phyloP scores from a whole-genome alignment of 2,113 vertebrate species.

The Lepisosteus osseus region DNA sequence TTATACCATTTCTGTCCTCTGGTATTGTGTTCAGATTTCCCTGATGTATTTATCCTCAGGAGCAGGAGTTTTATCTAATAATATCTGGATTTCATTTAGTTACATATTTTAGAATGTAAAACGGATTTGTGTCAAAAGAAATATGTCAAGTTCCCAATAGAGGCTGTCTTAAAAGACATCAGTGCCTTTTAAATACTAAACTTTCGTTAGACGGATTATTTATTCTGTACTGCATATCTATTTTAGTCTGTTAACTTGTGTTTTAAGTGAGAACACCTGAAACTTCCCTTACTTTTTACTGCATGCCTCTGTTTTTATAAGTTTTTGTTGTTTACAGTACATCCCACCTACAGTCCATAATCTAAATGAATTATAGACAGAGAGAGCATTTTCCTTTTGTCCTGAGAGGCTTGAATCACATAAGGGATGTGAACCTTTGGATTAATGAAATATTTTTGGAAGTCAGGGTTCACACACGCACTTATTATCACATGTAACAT shows the following conservation, averaged over 20 bases:
- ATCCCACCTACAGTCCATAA: too few species aligned
- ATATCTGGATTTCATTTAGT: constrained; percentile 19
- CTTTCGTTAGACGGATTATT: not conserved
- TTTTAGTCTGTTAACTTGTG: not conserved
- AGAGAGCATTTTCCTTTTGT: too few species aligned
- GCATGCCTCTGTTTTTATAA: not conserved
- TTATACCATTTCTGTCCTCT: constrained; percentile 7
- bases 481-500: too few species aligned
- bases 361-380: too few species aligned
- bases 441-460: too few species aligned
- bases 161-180: not conserved
- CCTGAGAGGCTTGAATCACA: too few species aligned
- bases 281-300: too few species aligned
- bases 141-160: constrained; percentile 9
- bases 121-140: constrained; percentile 18
- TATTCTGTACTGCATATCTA: not conserved
- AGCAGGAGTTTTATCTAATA: constrained; percentile 15
- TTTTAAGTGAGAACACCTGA: not conserved
- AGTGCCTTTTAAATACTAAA: not conserved
- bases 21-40: not conserved
- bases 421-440: too few species aligned
- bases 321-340: not conserved
- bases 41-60: constrained; percentile 14
- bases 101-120: constrained; percentile 18
- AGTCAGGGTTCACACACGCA: too few species aligned